Percentiles rank a stretch among this genome's conserved stretches.
Evolutionary conservation across 2,113 vertebrate genomes (phyloP).

Genomic region (Cariama cristata): DNA sequence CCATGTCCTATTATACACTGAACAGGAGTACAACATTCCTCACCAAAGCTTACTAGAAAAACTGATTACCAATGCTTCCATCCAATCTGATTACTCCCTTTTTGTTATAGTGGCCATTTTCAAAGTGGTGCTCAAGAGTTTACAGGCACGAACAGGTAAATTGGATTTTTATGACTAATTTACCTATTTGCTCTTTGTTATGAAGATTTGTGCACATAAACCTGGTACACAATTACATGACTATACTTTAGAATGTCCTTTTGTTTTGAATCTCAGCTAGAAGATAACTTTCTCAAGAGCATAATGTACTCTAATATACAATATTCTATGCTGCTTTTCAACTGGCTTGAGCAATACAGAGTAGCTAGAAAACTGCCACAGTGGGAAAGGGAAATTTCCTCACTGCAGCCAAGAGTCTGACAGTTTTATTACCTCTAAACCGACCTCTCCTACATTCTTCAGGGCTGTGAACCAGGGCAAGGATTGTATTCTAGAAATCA

Average conservation of each 20-base stretch:
- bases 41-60: conserved; percentile 15
- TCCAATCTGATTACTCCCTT: conserved; percentile 1
- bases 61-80: not conserved
- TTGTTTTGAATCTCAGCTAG: not conserved
- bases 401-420: not conserved
- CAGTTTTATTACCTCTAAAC: conserved; percentile 19
- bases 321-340: not conserved
- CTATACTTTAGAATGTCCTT: not conserved
- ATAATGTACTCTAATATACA: not conserved
- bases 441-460: not conserved
- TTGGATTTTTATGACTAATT: conserved; percentile 16
- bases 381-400: conserved; percentile 13
- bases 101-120: conserved; percentile 38
- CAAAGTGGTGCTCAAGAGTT: not conserved
- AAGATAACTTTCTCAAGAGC: conserved; percentile 12
- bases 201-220: conserved; percentile 5
- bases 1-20: not conserved
- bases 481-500: not conserved
- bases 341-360: not conserved
- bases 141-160: conserved; percentile 34
- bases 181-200: not conserved
- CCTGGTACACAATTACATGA: not conserved
- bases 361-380: not conserved
- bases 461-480: not conserved
- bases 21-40: not conserved